Evolutionary conservation across 2,113 vertebrate species (phyloP).

Genomic region (Phoxinus phoxinus): DNA sequence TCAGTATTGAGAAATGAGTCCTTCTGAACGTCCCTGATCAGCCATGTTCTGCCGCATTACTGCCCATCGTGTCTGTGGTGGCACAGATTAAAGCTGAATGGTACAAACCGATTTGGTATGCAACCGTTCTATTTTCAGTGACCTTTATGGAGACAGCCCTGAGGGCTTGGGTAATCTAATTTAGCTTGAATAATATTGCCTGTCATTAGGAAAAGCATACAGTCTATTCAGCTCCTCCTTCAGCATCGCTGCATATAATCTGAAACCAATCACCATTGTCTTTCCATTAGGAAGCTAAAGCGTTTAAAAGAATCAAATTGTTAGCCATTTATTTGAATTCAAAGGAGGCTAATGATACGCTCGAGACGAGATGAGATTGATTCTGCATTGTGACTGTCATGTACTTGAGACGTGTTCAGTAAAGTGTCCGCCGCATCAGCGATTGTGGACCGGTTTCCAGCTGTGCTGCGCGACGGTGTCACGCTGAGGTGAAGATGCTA

Average conservation of each 20-base stretch:
- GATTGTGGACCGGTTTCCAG: constrained; percentile 22
- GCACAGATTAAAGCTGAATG: constrained; percentile 37
- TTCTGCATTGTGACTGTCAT: neutral
- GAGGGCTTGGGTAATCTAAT: constrained; percentile 68
- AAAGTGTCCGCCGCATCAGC: neutral
- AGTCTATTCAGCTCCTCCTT: constrained; percentile 57
- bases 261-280: constrained; percentile 67
- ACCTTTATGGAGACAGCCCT: constrained; percentile 67
- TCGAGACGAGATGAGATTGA: neutral
- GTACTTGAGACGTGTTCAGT: neutral
- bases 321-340: constrained; percentile 16
- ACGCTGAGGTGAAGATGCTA: constrained; percentile 26
- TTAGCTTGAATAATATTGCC: constrained; percentile 72
- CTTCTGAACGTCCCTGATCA: constrained; percentile 2
- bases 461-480: neutral
- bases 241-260: constrained; percentile 68
- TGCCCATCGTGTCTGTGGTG: neutral
- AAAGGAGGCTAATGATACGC: neutral
- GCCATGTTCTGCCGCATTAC: constrained; percentile 2
- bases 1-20: constrained; percentile 11
- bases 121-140: constrained; percentile 63
- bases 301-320: constrained; percentile 9
- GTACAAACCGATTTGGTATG: constrained; percentile 52
- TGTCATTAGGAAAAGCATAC: constrained; percentile 68
- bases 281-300: neutral